These are phyloP conservation scores for Squalus acanthias DNA, from an alignment of 2,797 vertebrate species.

Conservation along the genomic window DNA sequence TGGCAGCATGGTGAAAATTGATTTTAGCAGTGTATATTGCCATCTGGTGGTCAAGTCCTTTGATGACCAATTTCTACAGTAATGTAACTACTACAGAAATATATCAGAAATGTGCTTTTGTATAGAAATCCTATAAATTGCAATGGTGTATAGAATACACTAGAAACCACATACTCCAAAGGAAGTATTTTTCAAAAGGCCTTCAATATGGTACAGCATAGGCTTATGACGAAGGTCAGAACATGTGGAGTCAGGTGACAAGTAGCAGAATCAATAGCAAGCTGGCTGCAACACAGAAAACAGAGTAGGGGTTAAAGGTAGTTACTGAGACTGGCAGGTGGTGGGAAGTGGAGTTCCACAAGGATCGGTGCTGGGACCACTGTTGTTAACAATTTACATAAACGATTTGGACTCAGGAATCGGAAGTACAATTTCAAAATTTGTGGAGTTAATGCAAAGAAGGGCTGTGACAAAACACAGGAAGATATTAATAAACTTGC, in stretches of 20 bases:
- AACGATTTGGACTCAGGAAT: background rate
- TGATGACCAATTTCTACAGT: background rate
- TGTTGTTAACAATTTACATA: background rate
- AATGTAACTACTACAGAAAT: background rate
- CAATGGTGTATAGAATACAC: background rate
- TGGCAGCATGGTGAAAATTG: background rate
- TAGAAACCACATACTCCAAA: background rate
- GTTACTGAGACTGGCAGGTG: background rate
- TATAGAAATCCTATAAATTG: background rate
- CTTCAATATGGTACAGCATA: background rate
- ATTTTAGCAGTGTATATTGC: background rate
- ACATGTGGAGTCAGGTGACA: background rate
- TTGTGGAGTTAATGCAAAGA: background rate
- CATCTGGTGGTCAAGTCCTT: slow-evolving; percentile 10
- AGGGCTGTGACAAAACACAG: background rate
- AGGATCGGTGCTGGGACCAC: background rate
- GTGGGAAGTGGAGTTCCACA: background rate
- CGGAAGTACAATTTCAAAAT: background rate
- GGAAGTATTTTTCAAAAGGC: background rate
- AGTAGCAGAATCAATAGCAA: background rate
- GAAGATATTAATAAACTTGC: background rate
- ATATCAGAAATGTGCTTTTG: background rate
- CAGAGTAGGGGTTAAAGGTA: no score
- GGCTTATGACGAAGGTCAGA: background rate
- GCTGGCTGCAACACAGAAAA: background rate